phyloP scores from a whole-genome alignment of 1,140 invertebrate genomes.

The Chrysomallon squamiferum region DNA sequence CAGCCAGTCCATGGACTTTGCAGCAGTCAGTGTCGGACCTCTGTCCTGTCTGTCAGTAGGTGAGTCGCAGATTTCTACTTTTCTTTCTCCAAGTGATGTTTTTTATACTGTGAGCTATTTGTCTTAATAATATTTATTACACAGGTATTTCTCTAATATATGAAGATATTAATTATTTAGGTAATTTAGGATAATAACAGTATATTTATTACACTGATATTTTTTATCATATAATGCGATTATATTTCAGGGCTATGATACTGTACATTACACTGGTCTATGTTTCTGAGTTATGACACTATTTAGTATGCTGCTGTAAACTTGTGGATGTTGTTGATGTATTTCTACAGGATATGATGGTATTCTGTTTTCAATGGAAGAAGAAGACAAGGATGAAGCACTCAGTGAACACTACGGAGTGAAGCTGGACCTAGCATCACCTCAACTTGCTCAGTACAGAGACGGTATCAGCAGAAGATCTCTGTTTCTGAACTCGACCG shows the following conservation, averaged over 20 bases:
- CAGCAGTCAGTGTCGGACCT: neutral
- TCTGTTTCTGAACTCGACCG: neutral
- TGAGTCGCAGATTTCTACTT: too few species aligned
- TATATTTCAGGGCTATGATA: too few species aligned
- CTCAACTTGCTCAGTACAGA: neutral
- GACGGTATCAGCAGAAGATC: neutral
- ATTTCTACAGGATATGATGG: neutral
- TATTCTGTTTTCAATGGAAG: neutral
- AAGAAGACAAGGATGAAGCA: neutral
- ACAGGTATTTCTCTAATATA: neutral
- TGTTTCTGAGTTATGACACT: too few species aligned
- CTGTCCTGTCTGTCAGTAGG: too few species aligned
- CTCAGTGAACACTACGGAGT: neutral
- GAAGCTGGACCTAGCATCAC: neutral
- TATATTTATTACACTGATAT: too few species aligned
- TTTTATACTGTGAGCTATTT: too few species aligned
- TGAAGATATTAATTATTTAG: neutral
- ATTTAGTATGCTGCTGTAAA: too few species aligned
- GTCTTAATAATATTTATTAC: too few species aligned
- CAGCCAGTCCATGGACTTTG: neutral
- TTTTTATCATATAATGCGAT: too few species aligned
- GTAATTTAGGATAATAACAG: neutral
- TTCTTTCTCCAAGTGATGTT: too few species aligned
- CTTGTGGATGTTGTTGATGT: too few species aligned
- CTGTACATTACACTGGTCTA: too few species aligned